Conservation (phyloP, 2,113 vertebrate species). For the Porphyrio hochstetteri region DNA sequence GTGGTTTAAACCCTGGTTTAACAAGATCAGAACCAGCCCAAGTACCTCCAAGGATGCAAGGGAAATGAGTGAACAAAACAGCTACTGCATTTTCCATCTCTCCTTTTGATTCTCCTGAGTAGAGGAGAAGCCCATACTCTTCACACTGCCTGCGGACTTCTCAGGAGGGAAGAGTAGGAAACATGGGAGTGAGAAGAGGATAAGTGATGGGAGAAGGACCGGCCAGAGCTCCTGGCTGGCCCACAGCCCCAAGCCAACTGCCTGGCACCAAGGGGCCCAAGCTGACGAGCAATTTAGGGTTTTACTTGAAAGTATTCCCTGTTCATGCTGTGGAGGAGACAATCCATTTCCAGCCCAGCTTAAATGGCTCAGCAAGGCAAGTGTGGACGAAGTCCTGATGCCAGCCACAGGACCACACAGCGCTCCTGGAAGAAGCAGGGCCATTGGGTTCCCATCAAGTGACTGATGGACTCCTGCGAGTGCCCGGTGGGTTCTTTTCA, state of each 20-base stretch:
- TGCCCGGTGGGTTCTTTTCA: not conserved
- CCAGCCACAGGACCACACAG: accelerated
- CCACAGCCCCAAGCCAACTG: not conserved
- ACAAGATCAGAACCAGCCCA: not conserved
- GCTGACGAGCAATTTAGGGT: accelerated
- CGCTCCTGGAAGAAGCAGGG: not conserved
- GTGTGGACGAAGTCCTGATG: not conserved
- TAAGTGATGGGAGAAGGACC: not conserved
- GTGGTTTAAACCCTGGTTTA: not conserved
- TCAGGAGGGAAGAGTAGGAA: not conserved
- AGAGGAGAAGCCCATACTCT: not conserved
- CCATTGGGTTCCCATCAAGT: not conserved
- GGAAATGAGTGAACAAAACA: not conserved
- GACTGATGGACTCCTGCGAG: not conserved
- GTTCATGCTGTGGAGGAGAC: accelerated
- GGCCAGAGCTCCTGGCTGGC: not conserved
- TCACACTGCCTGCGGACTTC: not conserved
- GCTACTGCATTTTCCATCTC: not conserved
- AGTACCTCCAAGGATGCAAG: not conserved
- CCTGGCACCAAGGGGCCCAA: accelerated
- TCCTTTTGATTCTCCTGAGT: not conserved
- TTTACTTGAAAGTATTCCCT: not conserved
- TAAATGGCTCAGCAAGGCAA: not conserved
- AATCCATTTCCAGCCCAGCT: not conserved
- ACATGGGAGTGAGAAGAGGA: not conserved